phyloP scores from a whole-genome alignment of 1,140 invertebrate genomes.

The Brachionus paranguensis region DNA sequence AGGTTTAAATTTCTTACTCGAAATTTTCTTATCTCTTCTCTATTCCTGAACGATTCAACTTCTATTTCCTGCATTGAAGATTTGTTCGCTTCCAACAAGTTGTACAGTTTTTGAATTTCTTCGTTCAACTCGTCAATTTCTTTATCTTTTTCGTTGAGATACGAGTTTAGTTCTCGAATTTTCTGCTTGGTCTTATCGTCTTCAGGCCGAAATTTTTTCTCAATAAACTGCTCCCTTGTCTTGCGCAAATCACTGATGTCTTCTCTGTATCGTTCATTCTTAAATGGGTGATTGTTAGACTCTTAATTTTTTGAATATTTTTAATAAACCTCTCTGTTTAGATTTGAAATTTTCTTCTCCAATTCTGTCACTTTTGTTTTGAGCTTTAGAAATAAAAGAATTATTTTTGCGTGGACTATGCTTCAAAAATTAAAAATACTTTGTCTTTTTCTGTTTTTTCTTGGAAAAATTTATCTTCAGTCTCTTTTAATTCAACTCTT shows the following conservation, averaged over 20 bases:
- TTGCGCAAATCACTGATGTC: background rate
- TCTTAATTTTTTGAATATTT: background rate
- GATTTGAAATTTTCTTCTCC: background rate
- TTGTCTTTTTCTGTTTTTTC: conserved; percentile 29
- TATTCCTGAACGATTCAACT: background rate
- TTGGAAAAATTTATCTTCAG: background rate
- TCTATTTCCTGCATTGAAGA: background rate
- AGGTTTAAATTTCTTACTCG: background rate
- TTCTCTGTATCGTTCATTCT: conserved; percentile 5
- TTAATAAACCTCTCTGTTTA: background rate
- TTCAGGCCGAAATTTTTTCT: conserved; percentile 3
- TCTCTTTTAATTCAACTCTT: background rate
- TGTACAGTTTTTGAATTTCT: background rate
- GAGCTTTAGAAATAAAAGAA: background rate
- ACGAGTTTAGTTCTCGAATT: background rate
- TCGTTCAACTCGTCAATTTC: background rate
- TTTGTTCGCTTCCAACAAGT: background rate
- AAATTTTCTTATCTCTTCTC: conserved; percentile 2
- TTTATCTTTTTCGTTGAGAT: background rate
- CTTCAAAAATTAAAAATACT: background rate
- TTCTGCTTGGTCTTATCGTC: background rate
- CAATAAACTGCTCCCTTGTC: background rate
- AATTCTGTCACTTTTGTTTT: background rate
- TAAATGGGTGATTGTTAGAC: no score
- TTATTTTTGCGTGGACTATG: background rate